Base-by-base conservation (phyloP, 2,888 invertebrate genomes). In the Unio delphinus region DNA sequence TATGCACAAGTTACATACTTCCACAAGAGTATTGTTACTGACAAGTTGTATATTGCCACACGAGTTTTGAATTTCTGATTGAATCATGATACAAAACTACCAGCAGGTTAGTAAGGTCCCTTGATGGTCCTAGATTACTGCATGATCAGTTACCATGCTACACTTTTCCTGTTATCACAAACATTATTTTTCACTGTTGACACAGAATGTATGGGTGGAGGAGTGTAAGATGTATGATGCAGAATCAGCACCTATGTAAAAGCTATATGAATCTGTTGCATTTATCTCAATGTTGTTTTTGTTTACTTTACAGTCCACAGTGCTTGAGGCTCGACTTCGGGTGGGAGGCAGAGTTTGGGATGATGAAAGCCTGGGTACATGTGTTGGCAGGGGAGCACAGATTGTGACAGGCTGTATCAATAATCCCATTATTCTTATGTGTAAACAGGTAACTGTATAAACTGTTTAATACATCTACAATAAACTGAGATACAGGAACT, bases 351-450 rank as follows among this genome's bases (percentile, higher is more conserved):
- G 92, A 18, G 87, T 91, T 56, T 76, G 79, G 54, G 90, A 90
- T 67, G 83, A 85, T 28, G 56, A 72, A 17, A 71, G 73, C 18
- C 60, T 83, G 30, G 85, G 90, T 4, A 81, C 89, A 64, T 82
- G 83, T 63, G 87, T 91, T 5, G 90, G 90, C 6, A 81, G 83
- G 69, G 91, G 91, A 3, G 90, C 91, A 4, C 90, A 91, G 74
- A 84, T 91, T 8, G 80, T 92, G 45, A 89, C 89, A n/a, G 91
- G 92, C 5, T 85, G 89, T 67, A 80, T 87, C 63, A 92, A 92
- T 83, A 92, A 91, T 80, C 92, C 92, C 3, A 83, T 92, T 56
- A 86, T 89, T 17, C 73, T 91, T 2, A 85, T 92, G 71, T 90
- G 90, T 79, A 85, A 90, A 72, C 92, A 92, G 89, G 91, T 91